Conservation (phyloP, 2,113 vertebrate species). For the Rhombomys opimus region DNA sequence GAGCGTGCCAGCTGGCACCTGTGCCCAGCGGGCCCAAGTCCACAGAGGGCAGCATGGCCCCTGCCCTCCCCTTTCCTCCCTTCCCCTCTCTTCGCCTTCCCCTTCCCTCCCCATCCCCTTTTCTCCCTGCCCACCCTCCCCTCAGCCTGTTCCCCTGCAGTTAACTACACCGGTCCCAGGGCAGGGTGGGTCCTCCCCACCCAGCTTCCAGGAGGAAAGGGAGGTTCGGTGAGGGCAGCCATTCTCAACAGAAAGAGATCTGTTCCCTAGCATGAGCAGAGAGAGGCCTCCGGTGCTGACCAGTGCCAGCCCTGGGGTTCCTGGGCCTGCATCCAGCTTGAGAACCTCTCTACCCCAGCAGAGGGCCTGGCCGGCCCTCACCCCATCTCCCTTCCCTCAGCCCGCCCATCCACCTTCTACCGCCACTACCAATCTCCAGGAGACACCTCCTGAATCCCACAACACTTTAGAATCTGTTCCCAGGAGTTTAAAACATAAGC, state of each 20-base stretch:
- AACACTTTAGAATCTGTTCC: background rate
- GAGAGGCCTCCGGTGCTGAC: no score
- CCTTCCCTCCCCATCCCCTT: background rate
- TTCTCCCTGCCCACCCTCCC: no score
- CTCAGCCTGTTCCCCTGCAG: no score
- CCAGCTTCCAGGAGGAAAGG: no score
- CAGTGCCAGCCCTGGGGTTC: no score
- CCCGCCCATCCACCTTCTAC: background rate
- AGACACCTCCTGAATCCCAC: background rate
- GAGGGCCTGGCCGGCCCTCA: background rate
- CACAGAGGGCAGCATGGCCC: background rate
- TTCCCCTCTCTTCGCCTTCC: background rate
- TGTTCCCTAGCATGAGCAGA: no score
- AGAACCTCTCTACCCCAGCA: background rate
- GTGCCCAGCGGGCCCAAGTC: background rate
- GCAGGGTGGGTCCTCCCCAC: no score
- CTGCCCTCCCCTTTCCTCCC: background rate
- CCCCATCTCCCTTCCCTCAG: background rate
- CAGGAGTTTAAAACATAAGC: background rate
- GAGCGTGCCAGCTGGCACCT: background rate
- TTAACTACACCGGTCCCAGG: no score
- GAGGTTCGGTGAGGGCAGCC: no score
- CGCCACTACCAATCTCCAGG: background rate
- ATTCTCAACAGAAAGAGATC: no score
- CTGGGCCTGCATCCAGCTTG: background rate